Conservation (phyloP, 1,140 invertebrate genomes). For the Conus ventricosus region DNA sequence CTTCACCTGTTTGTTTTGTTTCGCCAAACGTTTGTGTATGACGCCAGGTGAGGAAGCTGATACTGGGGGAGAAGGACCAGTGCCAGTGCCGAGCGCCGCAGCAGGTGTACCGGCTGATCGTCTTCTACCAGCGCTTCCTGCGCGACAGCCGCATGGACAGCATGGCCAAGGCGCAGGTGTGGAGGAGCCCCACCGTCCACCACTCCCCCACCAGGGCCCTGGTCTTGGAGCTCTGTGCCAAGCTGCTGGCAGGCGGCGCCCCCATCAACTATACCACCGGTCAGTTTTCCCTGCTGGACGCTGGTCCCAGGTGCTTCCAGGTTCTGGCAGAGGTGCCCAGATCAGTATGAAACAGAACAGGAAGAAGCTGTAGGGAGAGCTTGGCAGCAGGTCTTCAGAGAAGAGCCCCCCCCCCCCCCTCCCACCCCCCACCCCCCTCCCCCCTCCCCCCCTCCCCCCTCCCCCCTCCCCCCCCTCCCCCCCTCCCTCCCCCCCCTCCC, state of each 20-base stretch:
- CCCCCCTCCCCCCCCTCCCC: no score
- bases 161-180: conserved; percentile 5
- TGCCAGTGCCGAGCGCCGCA: neutral
- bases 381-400: no score
- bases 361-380: no score
- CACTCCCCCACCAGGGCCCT: neutral
- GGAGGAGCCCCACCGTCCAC: conserved; percentile 13
- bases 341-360: no score
- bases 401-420: no score
- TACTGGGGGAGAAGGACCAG: neutral
- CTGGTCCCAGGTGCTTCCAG: no score
- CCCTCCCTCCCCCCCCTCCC: no score
- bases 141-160: neutral
- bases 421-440: no score
- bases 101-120: conserved; percentile 17
- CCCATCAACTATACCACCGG: conserved; percentile 19
- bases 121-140: conserved; percentile 22
- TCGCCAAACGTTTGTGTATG: no score
- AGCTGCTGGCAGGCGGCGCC: neutral
- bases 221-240: neutral
- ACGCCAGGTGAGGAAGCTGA: neutral
- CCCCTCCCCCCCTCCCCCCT: no score
- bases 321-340: neutral
- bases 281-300: neutral
- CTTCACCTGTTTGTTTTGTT: neutral